Evolutionary conservation across 2,797 vertebrate genomes (phyloP), one percentile per base, ranked within the genome.

Genomic region (Acanthurus tractus): DNA sequence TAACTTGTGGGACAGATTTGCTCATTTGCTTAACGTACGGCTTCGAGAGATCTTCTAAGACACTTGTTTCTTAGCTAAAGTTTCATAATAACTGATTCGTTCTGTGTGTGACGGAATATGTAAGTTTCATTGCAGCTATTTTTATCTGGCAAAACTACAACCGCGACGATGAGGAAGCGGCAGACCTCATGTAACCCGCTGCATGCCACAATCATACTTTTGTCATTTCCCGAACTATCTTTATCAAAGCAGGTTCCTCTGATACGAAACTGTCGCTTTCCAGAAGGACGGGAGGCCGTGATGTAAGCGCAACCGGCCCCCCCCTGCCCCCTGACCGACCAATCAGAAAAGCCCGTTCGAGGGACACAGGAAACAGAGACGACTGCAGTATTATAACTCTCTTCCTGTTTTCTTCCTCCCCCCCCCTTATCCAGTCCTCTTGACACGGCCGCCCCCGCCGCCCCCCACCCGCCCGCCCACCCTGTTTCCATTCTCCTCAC

Each of bases 351-450:
- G 76, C 48, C 71, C 50, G 36, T 59, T 82, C 14, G 38, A 88
- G 88, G 91, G 86, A 92, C 82, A 92, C 86, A 90, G 94, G 93
- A 94, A 94, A 89, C 83, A 63, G 76, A 87, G 85, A 90, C 66
- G 61, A 85, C 84, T 56, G 82, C 83, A 29, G 87, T 76, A 88
- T 93, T 94, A 81, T 87, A 91, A 90, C 82, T 70, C 62, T 88
- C 86, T 94, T 94, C 93, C 94, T 94, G 92, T 93, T 93, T 92
- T 93, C 86, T 90, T 91, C 86, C 86, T 78, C 70, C 85, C 67
- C 77, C 70, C 86, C 71, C 76, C 82, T 82, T 79, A 70, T 77
- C 82, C 79, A 74, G 61, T 79, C 70, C 68, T 73, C 66, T 83
- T 6, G 34, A 65, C 63, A 64, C 25, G 52, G n/a, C 70, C 25